Evolutionary conservation across 1,140 invertebrate species (phyloP), one percentile per base, ranked within the genome.

Genomic region (Drosophila cardini): DNA sequence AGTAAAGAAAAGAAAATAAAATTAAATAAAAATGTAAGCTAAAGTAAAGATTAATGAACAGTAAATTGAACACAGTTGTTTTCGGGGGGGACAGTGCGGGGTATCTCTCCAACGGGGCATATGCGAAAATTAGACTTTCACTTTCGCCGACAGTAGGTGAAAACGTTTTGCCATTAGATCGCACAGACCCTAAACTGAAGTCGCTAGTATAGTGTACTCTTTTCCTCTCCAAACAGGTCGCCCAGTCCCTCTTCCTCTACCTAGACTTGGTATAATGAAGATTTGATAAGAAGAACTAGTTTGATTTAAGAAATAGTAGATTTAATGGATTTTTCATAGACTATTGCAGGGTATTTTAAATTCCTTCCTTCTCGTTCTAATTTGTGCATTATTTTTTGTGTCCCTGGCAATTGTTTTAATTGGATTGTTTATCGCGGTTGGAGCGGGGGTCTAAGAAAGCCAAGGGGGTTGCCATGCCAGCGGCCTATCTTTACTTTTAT

Each of bases 391-490:
- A n/a, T n/a, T n/a, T n/a, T n/a, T 34, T 40, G 13, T 74, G 83
- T 78, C 83, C 83, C 83, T 89, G 83, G 57, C 69, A 87, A 74
- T 87, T 87, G 79, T 74, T 89, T 87, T 87, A 89, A 87, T 83
- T 89, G 72, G 76, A 83, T 87, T 87, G 84, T 89, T 89, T 87
- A 87, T 87, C 40, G 62, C 4, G 8, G 2, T 30, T 30, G 46
- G n/a, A 2, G 43, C 15, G 7, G 43, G n/a, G 13, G 1, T 18
- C n/a, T 4, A 13, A 40, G 38, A 5, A 40, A 16, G 46, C 5
- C 58, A 63, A 42, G 15, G 48, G 52, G 52, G 72, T 84, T 83
- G 62, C 67, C 65, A 77, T 79, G 72, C n/a, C 64, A 71, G 53
- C 73, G 78, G 74, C 81, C 82, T 78, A 82, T 86, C 72, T 79